Evolutionary conservation across 2,797 vertebrate genomes (phyloP), one percentile per base, ranked within the genome.

Genomic region (Betta splendens): DNA sequence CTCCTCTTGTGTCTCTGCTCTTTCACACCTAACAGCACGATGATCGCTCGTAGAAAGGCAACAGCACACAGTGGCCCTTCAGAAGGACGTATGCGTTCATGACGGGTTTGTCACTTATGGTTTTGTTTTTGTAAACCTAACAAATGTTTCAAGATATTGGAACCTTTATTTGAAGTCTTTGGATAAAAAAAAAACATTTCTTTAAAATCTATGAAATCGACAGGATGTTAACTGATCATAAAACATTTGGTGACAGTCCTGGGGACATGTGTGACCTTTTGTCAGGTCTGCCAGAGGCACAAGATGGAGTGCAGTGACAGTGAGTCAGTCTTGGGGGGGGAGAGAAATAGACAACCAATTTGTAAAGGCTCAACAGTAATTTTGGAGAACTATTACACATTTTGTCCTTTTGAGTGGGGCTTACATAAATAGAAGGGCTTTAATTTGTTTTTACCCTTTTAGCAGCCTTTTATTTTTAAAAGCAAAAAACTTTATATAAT

Each of bases 61-160:
- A 54, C 45, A 77, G 72, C 33, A 75, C 82, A 79, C 74, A 63
- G 47, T 65, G 44, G 45, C 23, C 31, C 64, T 72, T 62, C 38
- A 59, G 48, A 40, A 44, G 37, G 8, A 25, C 52, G 25, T 64
- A 43, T 23, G 28, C 37, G 18, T 57, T 40, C 33, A 22, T 16
- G 13, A 17, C 33, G 29, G 26, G 9, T 49, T 13, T 31, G 15
- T 5, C 10, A 28, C 32, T 28, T 33, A n/a, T 43, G 0, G 13
- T 26, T 5, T n/a, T n/a, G n/a, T n/a, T n/a, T n/a, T n/a, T n/a
- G n/a, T n/a, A n/a, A 26, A 26, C 5, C 5, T 26, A 26, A 23
- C 5, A n/a, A n/a, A n/a, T n/a, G n/a, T n/a, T n/a, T n/a, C n/a
- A 25, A 26, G 7, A 26, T 26, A 25, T 26, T 26, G n/a, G n/a